Evolutionary conservation across 2,113 vertebrate species (phyloP).

Genomic region (Zapornia atra): DNA sequence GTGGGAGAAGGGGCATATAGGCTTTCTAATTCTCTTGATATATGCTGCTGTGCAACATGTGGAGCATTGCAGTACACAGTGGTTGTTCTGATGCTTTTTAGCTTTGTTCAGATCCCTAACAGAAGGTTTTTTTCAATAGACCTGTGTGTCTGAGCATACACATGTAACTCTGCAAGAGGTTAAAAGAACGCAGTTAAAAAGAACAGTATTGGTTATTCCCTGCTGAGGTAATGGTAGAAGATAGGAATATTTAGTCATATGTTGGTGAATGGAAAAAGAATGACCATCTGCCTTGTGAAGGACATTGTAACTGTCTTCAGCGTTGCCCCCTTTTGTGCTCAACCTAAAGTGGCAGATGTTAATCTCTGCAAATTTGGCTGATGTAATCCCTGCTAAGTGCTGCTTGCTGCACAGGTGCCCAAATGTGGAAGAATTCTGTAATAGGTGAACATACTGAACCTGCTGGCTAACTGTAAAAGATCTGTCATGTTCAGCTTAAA

Average conservation of each 20-base stretch:
- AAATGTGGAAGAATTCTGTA: not conserved
- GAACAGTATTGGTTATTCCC: not conserved
- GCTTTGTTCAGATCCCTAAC: not conserved
- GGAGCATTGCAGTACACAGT: not conserved
- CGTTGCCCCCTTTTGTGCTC: not conserved
- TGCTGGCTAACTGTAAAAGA: not conserved
- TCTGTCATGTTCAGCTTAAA: not conserved
- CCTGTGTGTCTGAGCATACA: not conserved
- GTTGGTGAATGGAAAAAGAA: not conserved
- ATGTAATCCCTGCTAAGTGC: not conserved
- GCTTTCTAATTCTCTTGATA: not conserved
- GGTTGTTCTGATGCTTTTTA: not conserved
- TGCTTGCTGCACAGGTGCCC: rapidly evolving
- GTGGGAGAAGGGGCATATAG: conserved; percentile 48
- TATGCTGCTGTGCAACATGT: not conserved
- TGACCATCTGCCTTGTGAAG: not conserved
- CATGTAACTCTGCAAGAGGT: not conserved
- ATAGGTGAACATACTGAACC: not conserved
- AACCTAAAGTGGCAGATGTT: not conserved
- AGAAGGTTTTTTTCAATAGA: not conserved
- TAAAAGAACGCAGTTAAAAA: not conserved
- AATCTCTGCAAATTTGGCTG: not conserved
- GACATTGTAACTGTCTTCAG: not conserved
- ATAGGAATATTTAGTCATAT: not conserved
- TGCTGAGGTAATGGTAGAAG: not conserved